Percentiles rank a stretch among this genome's conserved stretches.
phyloP scores from a whole-genome alignment of 2,888 invertebrate genomes.

The Bursaphelenchus okinawaensis region DNA sequence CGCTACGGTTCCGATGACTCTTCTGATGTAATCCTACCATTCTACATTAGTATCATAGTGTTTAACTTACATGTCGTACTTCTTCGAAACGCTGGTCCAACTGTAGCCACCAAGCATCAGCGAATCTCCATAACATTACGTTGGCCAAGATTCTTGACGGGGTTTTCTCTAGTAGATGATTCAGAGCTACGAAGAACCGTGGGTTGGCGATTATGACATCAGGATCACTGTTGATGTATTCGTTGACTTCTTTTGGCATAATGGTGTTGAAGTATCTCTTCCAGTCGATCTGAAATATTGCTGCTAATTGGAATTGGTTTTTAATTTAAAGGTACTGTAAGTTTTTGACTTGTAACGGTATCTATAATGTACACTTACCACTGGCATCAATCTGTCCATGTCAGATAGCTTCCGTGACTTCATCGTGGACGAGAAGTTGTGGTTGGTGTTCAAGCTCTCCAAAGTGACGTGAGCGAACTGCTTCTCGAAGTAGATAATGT shows the following conservation, averaged over 20 bases:
- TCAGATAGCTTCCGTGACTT: slow-evolving; percentile 3
- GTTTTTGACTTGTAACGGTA: background rate
- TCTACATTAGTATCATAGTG: background rate
- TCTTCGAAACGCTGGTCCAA: slow-evolving; percentile 13
- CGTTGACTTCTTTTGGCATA: slow-evolving; percentile 8
- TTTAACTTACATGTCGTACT: slow-evolving; percentile 7
- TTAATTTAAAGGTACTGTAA: too few relatives aligned
- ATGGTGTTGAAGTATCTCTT: slow-evolving; percentile 5
- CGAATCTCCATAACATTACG: slow-evolving; percentile 13
- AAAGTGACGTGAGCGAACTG: background rate
- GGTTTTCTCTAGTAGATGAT: slow-evolving; percentile 8
- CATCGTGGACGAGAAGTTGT: slow-evolving; percentile 11
- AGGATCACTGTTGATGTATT: slow-evolving; percentile 9
- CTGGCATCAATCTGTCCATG: background rate
- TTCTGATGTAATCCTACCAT: slow-evolving; percentile 7
- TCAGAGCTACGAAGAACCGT: slow-evolving; percentile 1
- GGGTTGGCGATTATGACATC: slow-evolving; percentile 12
- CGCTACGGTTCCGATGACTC: slow-evolving; percentile 9
- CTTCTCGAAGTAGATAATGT: slow-evolving; percentile 8
- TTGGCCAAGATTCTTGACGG: slow-evolving; percentile 11
- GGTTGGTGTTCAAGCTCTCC: background rate
- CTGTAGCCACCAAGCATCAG: slow-evolving; percentile 15
- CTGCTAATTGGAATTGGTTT: too few relatives aligned
- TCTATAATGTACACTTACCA: background rate
- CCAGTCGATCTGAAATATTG: slow-evolving; percentile 14